phyloP scores from a whole-genome alignment of 2,888 invertebrate species.

The Idaea biselata region DNA sequence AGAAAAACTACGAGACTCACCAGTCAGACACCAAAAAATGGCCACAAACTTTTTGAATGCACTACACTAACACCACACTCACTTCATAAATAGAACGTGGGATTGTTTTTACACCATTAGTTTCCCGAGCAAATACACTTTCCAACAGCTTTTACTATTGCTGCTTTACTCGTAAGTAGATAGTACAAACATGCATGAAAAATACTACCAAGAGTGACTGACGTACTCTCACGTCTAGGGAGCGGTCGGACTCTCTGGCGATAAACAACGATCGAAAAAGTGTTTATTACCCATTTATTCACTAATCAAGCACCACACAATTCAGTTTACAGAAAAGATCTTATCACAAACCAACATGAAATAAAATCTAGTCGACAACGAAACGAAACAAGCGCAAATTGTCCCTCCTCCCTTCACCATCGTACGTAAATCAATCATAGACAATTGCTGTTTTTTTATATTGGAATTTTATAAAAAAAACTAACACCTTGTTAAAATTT shows the following conservation, averaged over 20 bases:
- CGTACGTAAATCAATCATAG: constrained; percentile 60
- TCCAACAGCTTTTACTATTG: constrained; percentile 79
- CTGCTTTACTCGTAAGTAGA: constrained; percentile 65
- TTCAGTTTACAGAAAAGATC: constrained; percentile 56
- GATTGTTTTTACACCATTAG: constrained; percentile 69
- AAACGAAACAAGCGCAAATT: constrained; percentile 59
- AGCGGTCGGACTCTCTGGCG: constrained; percentile 71
- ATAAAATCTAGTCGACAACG: constrained; percentile 72
- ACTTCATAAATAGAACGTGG: constrained; percentile 66
- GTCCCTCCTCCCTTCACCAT: constrained; percentile 70
- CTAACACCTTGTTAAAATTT: too few species aligned
- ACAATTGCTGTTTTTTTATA: constrained; percentile 39
- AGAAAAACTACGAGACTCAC: constrained; percentile 46
- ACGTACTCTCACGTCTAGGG: constrained; percentile 66
- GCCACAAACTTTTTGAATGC: constrained; percentile 67
- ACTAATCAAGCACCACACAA: constrained; percentile 53
- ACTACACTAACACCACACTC: constrained; percentile 55
- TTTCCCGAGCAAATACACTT: constrained; percentile 73
- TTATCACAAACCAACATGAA: constrained; percentile 63
- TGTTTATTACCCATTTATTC: constrained; percentile 49
- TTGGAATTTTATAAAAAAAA: constrained; percentile 6
- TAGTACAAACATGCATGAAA: constrained; percentile 75
- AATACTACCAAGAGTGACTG: constrained; percentile 72
- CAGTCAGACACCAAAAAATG: constrained; percentile 68
- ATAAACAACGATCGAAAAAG: constrained; percentile 40